Percentiles rank a stretch among this genome's conserved stretches.
These are phyloP conservation scores for Hippasteria phrygiana DNA, from an alignment of 53 echinoderm and acorn worm genomes.

Conservation along the genomic window DNA sequence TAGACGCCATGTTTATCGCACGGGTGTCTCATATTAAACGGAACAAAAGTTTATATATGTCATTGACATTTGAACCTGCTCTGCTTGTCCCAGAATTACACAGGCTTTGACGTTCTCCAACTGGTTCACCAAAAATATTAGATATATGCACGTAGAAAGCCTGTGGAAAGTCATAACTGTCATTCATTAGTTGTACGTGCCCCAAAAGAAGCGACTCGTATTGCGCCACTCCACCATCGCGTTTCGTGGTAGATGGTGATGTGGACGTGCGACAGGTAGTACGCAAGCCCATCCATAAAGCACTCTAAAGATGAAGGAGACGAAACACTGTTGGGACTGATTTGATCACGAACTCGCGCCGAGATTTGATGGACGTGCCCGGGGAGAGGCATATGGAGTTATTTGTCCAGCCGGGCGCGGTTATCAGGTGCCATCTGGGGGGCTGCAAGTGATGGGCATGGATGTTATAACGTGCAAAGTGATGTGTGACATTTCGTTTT, in stretches of 20 bases:
- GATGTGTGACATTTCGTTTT: neutral
- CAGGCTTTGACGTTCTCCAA: too few relatives aligned
- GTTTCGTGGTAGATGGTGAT: neutral
- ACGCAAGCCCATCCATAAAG: neutral
- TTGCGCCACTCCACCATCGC: neutral
- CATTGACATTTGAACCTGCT: too few relatives aligned
- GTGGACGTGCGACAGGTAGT: neutral
- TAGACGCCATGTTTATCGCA: too few relatives aligned
- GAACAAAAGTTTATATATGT: too few relatives aligned
- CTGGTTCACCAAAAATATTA: too few relatives aligned
- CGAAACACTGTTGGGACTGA: neutral
- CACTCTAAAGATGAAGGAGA: neutral
- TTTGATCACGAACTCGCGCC: neutral
- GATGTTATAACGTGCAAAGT: neutral
- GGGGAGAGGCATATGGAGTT: constrained; percentile 10
- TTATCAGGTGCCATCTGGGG: neutral
- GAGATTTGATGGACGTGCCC: constrained; percentile 2
- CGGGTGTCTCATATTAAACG: too few relatives aligned
- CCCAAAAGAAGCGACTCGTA: too few relatives aligned
- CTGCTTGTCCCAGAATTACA: too few relatives aligned
- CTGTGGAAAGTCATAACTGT: too few relatives aligned
- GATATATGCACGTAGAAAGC: too few relatives aligned
- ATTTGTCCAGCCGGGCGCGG: constrained; percentile 2
- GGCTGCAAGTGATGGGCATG: neutral
- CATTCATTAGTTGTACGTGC: too few relatives aligned